phyloP scores from a whole-genome alignment of 2,797 vertebrate species.

The Anguilla megastoma region DNA sequence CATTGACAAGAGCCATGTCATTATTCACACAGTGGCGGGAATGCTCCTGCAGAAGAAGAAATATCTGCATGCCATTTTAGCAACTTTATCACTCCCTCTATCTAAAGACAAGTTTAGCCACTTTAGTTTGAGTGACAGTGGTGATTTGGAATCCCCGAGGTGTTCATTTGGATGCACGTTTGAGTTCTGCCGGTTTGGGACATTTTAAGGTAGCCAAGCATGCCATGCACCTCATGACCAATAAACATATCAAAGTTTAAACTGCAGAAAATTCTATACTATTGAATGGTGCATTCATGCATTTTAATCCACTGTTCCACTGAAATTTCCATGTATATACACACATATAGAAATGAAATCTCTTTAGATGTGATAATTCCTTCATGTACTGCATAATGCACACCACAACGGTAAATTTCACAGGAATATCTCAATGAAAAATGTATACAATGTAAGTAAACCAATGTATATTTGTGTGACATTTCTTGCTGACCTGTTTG shows the following conservation, averaged over 20 bases:
- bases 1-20: slow-evolving; percentile 15
- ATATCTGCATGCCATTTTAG: slow-evolving; percentile 15
- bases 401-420: background rate
- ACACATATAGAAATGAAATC: background rate
- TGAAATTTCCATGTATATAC: background rate
- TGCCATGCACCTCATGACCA: background rate
- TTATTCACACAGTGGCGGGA: slow-evolving; percentile 23
- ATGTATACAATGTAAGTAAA: background rate
- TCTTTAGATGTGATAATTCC: background rate
- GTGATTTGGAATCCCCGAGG: background rate
- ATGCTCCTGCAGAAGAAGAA: slow-evolving; percentile 8
- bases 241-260: background rate
- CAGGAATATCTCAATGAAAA: background rate
- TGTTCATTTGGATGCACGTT: background rate
- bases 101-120: slow-evolving; percentile 12
- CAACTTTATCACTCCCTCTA: slow-evolving; percentile 2
- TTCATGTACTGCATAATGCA: background rate
- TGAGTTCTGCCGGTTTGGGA: background rate
- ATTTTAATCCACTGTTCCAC: background rate
- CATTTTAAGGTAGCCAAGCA: background rate
- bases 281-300: background rate
- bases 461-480: background rate
- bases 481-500: background rate
- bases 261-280: background rate
- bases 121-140: slow-evolving; percentile 12